These are phyloP conservation scores for Myrmophylax atrothorax DNA, from an alignment of 2,113 vertebrate genomes.

Conservation along the genomic window DNA sequence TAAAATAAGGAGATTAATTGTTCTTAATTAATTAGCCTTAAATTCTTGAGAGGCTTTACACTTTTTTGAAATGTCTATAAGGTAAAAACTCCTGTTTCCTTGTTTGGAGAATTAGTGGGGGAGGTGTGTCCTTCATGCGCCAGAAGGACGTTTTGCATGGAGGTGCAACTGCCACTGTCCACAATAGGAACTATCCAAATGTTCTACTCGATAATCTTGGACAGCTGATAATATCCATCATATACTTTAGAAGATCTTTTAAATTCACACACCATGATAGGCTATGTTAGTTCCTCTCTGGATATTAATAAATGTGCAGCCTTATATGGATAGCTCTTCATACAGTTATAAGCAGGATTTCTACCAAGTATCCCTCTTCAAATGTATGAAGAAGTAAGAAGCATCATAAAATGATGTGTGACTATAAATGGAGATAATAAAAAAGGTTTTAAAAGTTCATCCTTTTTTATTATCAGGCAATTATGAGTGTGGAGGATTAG, in stretches of 20 bases:
- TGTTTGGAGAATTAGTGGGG: neutral
- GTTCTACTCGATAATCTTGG: neutral
- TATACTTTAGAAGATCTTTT: neutral
- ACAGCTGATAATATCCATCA: neutral
- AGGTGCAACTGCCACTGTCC: rapidly evolving
- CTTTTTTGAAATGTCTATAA: neutral
- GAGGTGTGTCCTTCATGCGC: neutral
- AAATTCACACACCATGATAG: neutral
- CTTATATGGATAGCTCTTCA: neutral
- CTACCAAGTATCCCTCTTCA: neutral
- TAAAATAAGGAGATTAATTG: neutral
- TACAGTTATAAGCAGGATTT: neutral
- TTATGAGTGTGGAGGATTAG: conserved; percentile 29
- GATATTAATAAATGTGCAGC: neutral
- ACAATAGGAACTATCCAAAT: neutral
- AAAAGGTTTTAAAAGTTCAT: conserved; percentile 28
- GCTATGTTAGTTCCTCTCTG: neutral
- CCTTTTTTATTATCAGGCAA: conserved; percentile 30
- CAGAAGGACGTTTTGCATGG: neutral
- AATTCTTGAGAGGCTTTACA: neutral
- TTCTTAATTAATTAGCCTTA: neutral
- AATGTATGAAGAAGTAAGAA: neutral
- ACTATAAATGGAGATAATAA: conserved; percentile 6
- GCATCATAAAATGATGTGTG: neutral
- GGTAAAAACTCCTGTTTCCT: neutral